Evolutionary conservation across 37 sponge, comb jelly and placozoan species (phyloP), one percentile per base, ranked within the genome.

Genomic region (Petrosia ficiformis): DNA sequence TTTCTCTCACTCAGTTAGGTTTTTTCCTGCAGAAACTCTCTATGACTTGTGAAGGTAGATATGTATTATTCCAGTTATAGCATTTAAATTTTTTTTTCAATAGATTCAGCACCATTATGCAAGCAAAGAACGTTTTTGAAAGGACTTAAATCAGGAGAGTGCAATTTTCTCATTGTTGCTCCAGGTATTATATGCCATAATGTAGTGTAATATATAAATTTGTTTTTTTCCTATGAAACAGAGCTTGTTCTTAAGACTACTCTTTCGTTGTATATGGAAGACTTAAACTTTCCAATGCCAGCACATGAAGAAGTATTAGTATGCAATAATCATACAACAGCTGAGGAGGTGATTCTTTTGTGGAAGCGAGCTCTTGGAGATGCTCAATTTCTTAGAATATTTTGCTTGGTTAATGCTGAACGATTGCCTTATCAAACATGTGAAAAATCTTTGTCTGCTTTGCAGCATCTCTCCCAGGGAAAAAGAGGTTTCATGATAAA

Each of bases 291-390:
- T 6, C 89, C 83, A 52, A 22, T 88, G 59, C 89, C 89, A 67
- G 74, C 84, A 25, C 32, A 38, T 22, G 89, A 73, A 29, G 89
- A 88, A 42, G 79, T 88, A 3, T 64, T 82, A 14, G 33, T 79
- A 26, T 88, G 89, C 74, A 78, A 60, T 32, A 4, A 14, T 3
- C 34, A 36, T 56, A 88, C 84, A 42, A 88, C 89, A 34, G 65
- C 61, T 75, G 89, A 88, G 75, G 89, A 88, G 65, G 76, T 80
- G 4, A 65, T n/a, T 58, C 48, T 86, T 60, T 61, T 86, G 39
- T 86, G 80, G 80, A 77, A 71, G 61, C 33, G 89, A 68, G 89
- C 89, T 14, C 35, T 82, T 31, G 69, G 70, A 43, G 89, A 88
- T 57, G 79, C 83, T 30, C 75, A 65, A 0, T 35, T 60, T 58